phyloP scores from a whole-genome alignment of 2,113 vertebrate genomes.

The Cavia porcellus region DNA sequence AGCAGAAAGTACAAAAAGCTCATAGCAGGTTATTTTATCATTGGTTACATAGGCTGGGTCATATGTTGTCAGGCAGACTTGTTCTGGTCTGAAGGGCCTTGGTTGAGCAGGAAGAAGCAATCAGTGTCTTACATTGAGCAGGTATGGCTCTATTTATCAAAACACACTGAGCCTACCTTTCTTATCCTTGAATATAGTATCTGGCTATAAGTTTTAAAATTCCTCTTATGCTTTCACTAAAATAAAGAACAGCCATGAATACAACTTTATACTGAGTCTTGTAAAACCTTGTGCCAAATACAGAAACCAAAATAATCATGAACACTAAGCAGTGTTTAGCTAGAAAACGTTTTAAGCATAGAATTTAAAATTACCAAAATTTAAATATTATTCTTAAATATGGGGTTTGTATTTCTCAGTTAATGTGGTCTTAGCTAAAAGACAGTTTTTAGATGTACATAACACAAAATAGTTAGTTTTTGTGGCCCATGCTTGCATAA shows the following conservation, averaged over 20 bases:
- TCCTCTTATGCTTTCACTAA: not conserved
- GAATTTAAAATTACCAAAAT: not conserved
- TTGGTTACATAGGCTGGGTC: no score
- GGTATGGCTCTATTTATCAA: no score
- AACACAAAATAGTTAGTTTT: not conserved
- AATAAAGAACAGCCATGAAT: not conserved
- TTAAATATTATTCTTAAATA: not conserved
- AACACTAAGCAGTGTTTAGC: not conserved
- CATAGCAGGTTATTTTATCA: no score
- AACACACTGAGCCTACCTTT: no score
- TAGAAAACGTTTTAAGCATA: not conserved
- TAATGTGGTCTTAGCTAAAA: constrained; percentile 11
- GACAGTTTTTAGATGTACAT: not conserved
- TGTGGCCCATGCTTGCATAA: not conserved
- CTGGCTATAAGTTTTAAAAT: no score
- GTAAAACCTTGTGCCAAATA: not conserved
- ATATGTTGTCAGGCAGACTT: no score
- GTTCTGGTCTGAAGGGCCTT: no score
- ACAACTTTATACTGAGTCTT: not conserved
- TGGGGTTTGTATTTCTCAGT: not conserved
- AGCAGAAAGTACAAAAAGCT: no score
- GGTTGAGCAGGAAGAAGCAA: no score
- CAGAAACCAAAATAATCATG: not conserved
- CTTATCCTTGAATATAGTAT: no score
- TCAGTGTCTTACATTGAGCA: no score